Conservation (phyloP, 2,888 invertebrate genomes). For the Fissipunctia ypsillon region DNA sequence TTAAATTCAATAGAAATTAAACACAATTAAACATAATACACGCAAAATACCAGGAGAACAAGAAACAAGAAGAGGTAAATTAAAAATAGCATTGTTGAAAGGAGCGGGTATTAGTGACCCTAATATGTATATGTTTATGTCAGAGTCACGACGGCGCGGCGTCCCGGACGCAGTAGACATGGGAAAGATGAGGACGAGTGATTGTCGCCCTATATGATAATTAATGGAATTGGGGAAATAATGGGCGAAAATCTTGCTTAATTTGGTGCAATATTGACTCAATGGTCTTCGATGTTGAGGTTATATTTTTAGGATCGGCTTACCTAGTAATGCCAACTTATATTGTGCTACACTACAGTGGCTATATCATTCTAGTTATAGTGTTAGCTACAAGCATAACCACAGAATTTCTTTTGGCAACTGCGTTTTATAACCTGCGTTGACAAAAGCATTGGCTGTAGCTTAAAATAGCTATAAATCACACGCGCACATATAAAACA, state of each 20-base stretch:
- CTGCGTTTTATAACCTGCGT: background rate
- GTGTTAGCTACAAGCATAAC: no score
- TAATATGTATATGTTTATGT: slow-evolving; percentile 54
- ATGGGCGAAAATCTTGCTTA: slow-evolving; percentile 29
- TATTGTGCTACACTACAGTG: no score
- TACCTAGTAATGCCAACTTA: background rate
- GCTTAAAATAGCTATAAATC: slow-evolving; percentile 31
- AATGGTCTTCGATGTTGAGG: background rate
- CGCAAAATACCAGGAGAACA: slow-evolving; percentile 41
- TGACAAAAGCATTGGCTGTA: slow-evolving; percentile 2
- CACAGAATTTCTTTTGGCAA: background rate
- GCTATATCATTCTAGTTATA: no score
- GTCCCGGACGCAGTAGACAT: slow-evolving; percentile 52
- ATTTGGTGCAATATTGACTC: slow-evolving; percentile 32
- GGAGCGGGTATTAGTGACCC: slow-evolving; percentile 56
- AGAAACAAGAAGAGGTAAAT: slow-evolving; percentile 51
- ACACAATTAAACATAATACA: slow-evolving; percentile 3
- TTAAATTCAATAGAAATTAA: slow-evolving; percentile 9
- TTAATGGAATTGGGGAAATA: slow-evolving; percentile 44
- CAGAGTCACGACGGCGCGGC: slow-evolving; percentile 38
- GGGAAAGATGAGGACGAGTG: slow-evolving; percentile 53
- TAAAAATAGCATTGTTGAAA: slow-evolving; percentile 53
- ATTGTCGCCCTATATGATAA: slow-evolving; percentile 51
- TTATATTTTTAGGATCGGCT: background rate
- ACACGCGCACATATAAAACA: slow-evolving; percentile 48